Conservation (phyloP, 2,113 vertebrate genomes). For the cattle (Bos taurus) region ARS-UCD2.0 NC_037329.1:72670501-72671000, state of each 20-base stretch:
- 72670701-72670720: not conserved
- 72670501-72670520: no score
- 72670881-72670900: not conserved
- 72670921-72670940: not conserved
- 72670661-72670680: not conserved
- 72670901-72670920: not conserved
- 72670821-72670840: not conserved
- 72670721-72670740: not conserved
- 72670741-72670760: not conserved
- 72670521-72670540: not conserved
- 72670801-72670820: fast-evolving
- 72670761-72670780: not conserved
- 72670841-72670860: not conserved
- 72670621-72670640: not conserved
- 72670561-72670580: fast-evolving
- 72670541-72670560: not conserved
- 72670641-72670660: fast-evolving
- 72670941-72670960: not conserved
- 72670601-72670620: not conserved
- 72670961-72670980: not conserved
- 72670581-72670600: not conserved
- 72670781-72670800: not conserved
- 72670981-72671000: fast-evolving
- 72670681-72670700: not conserved
- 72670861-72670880: not conserved